Percentiles rank a stretch among this genome's conserved stretches.
Evolutionary conservation across 2,113 vertebrate species (phyloP).

Genomic region (Prochilodus magdalenae): DNA sequence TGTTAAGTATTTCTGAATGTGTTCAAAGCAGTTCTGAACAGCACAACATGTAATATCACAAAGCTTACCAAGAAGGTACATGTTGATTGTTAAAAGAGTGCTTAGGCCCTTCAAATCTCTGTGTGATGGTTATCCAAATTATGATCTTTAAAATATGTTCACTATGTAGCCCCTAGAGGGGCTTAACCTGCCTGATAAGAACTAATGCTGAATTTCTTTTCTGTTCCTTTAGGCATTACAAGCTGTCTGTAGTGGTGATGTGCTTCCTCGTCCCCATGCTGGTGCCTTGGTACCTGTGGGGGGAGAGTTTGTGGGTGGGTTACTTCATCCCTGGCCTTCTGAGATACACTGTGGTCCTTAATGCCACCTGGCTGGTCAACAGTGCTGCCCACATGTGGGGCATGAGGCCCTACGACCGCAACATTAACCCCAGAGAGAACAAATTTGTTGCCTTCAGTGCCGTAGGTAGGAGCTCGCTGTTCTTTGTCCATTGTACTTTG

Average conservation of each 20-base stretch:
- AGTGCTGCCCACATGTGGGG: conserved; percentile 95
- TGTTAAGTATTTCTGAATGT: background rate
- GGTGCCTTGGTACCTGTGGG: conserved; percentile 91
- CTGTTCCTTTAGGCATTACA: conserved; percentile 82
- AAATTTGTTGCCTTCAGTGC: conserved; percentile 85
- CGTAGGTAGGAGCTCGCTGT: conserved; percentile 77
- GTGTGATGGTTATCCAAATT: background rate
- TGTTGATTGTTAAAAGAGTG: background rate
- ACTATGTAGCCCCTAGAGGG: background rate
- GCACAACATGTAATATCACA: background rate
- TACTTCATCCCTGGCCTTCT: conserved; percentile 85
- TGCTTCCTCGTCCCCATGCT: conserved; percentile 86
- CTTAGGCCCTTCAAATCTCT: background rate
- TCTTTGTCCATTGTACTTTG: background rate
- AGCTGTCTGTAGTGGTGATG: conserved; percentile 80
- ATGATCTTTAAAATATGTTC: background rate
- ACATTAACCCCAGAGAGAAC: conserved; percentile 90
- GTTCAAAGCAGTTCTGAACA: background rate
- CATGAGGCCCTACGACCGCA: conserved; percentile 86
- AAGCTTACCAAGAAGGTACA: background rate
- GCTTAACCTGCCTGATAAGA: background rate
- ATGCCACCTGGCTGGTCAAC: conserved; percentile 93
- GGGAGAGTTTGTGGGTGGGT: conserved; percentile 78
- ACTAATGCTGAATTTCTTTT: background rate
- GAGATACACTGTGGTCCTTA: conserved; percentile 83